These are phyloP conservation scores for Sebastes hubbsi DNA, from an alignment of 2,797 vertebrate species.

Conservation along the genomic window DNA sequence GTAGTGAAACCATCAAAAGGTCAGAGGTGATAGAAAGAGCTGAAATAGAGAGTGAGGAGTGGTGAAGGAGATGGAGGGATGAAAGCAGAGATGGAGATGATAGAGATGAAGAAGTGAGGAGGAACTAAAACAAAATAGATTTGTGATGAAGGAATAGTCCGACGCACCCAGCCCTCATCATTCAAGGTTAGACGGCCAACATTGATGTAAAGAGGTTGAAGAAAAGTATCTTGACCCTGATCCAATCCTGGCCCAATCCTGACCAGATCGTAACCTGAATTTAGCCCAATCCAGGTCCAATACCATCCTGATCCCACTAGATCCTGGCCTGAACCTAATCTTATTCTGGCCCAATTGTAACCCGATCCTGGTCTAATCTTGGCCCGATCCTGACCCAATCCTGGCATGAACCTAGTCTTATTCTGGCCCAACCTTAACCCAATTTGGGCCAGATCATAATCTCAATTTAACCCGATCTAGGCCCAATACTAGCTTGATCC, in stretches of 20 bases:
- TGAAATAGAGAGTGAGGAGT: not conserved
- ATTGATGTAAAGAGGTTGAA: not conserved
- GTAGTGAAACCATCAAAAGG: not conserved
- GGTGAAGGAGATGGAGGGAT: not conserved
- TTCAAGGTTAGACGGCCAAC: not conserved
- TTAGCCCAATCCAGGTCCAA: not conserved
- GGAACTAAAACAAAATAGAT: not conserved
- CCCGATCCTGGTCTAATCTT: fast-evolving
- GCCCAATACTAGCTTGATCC: no score
- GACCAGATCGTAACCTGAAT: not conserved
- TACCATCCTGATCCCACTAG: fast-evolving
- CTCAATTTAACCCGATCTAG: not conserved
- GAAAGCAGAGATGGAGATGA: not conserved
- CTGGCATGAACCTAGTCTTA: no score
- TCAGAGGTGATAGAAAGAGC: not conserved
- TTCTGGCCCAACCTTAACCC: no score
- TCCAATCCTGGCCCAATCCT: not conserved
- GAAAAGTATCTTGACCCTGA: not conserved
- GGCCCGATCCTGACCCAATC: not conserved
- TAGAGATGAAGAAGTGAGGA: not conserved
- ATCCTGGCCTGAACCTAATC: not conserved
- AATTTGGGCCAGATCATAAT: no score
- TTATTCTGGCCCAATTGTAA: no score
- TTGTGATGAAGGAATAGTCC: no score
- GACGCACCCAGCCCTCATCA: fast-evolving